Conservation (phyloP, 2,113 vertebrate species). For the Marcusenius ussheri region DNA sequence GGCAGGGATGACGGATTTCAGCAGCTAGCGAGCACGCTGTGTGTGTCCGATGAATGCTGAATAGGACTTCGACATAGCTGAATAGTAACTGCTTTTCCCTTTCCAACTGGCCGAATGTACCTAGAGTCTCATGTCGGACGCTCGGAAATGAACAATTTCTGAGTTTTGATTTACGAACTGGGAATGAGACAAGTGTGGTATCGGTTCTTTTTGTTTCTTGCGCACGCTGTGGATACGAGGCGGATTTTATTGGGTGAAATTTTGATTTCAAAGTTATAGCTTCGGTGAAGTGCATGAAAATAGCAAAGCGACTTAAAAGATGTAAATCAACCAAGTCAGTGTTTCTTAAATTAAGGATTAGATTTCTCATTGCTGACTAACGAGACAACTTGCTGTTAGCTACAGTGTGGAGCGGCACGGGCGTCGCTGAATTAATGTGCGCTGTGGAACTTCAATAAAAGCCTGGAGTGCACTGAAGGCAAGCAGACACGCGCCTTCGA, state of each 20-base stretch:
- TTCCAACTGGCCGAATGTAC: background rate
- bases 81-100: background rate
- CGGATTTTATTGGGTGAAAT: background rate
- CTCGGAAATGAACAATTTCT: constrained; percentile 14
- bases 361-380: background rate
- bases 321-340: background rate
- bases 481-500: constrained; percentile 18
- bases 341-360: background rate
- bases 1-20: background rate
- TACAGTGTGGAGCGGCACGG: background rate
- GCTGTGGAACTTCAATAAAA: constrained; percentile 13
- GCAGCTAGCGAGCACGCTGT: background rate
- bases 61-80: background rate
- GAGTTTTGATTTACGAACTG: background rate
- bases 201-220: constrained; percentile 10
- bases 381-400: background rate
- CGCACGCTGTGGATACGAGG: background rate
- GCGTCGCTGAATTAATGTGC: constrained; percentile 6
- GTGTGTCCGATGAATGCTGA: background rate
- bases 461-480: background rate
- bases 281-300: background rate
- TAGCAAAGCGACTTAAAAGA: background rate
- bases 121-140: background rate
- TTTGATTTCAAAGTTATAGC: background rate
- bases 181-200: background rate